Conservation (phyloP, 2,113 vertebrate species). For the Odontesthes bonariensis region DNA sequence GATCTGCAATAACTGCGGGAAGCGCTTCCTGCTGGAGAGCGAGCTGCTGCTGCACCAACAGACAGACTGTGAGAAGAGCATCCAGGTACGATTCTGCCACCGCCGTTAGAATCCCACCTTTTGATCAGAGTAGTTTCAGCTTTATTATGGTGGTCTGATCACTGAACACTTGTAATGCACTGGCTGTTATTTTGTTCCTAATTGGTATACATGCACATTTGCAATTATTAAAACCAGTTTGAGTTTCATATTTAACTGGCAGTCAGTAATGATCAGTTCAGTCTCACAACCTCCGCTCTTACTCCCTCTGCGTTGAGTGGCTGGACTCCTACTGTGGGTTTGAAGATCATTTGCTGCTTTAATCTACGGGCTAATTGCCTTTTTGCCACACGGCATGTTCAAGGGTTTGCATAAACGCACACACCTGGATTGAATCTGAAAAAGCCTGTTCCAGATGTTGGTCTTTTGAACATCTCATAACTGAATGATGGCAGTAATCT, state of each 20-base stretch:
- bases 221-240: slow-evolving; percentile 9
- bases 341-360: slow-evolving; percentile 62
- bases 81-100: slow-evolving; percentile 85
- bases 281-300: slow-evolving; percentile 32
- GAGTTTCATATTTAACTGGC: slow-evolving; percentile 19
- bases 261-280: slow-evolving; percentile 23
- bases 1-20: slow-evolving; percentile 95
- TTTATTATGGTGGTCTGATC: too few species aligned
- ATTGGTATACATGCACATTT: slow-evolving; percentile 6
- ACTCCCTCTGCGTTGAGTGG: slow-evolving; percentile 27
- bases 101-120: neutral
- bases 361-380: slow-evolving; percentile 56
- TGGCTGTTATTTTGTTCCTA: too few species aligned
- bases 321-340: slow-evolving; percentile 56
- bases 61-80: slow-evolving; percentile 97
- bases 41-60: slow-evolving; percentile 96
- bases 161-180: too few species aligned
- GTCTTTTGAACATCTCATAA: slow-evolving; percentile 8
- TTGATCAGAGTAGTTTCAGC: neutral
- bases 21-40: slow-evolving; percentile 94
- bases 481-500: slow-evolving; percentile 8
- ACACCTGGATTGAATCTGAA: slow-evolving; percentile 30
- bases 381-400: slow-evolving; percentile 40
- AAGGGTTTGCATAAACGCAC: slow-evolving; percentile 47
- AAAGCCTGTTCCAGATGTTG: slow-evolving; percentile 28